phyloP scores from a whole-genome alignment of 2,113 vertebrate genomes.

The Chunga burmeisteri region DNA sequence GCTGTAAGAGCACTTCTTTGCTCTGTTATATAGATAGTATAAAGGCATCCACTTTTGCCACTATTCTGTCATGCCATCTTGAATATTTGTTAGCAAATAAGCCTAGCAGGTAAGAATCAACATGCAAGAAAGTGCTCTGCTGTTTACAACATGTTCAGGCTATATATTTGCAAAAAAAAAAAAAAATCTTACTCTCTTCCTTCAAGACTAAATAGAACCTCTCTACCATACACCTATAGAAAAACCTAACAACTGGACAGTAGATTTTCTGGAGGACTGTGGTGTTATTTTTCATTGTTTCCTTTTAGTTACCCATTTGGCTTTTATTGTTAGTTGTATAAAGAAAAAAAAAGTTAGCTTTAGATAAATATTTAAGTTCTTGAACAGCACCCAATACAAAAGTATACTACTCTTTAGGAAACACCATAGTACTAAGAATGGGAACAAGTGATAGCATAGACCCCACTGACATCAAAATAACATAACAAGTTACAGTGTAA shows the following conservation, averaged over 20 bases:
- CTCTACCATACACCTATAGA: background rate
- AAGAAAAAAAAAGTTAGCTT: background rate
- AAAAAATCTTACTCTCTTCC: background rate
- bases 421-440: background rate
- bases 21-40: background rate
- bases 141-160: background rate
- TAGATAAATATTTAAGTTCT: background rate
- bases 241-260: background rate
- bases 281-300: background rate
- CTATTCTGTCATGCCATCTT: background rate
- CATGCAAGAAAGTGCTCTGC: background rate
- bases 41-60: background rate
- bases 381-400: background rate
- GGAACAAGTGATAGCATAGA: background rate
- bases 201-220: background rate
- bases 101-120: background rate
- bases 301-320: background rate
- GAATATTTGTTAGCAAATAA: background rate
- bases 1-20: background rate
- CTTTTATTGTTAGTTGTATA: background rate
- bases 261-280: background rate
- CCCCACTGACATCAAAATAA: background rate
- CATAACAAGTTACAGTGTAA: background rate
- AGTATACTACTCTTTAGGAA: background rate
- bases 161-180: background rate